Evolutionary conservation across 2,113 vertebrate species (phyloP), one percentile per base, ranked within the genome.

Genomic region (Scophthalmus maximus): DNA sequence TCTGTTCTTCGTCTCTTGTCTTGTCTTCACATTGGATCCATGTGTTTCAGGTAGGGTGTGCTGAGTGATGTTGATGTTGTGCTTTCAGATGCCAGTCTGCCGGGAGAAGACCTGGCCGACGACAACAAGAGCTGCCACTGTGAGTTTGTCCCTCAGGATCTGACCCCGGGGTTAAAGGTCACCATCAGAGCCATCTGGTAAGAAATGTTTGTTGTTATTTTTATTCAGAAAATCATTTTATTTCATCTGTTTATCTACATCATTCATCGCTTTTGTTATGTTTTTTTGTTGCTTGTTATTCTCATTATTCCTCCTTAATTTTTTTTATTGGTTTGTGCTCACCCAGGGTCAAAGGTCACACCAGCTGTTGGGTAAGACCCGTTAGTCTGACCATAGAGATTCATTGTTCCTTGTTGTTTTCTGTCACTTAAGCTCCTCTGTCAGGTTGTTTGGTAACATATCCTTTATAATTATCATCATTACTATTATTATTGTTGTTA

Each of bases 131-230:
- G 96, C 89, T 99, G 95, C 79, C 96, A 96, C 90, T 98, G 97
- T 78, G 98, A 99, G 91, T 98, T 98, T 57, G 95, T 97, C 63
- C 94, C 97, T 0, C 96, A 98, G 84, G 97, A 99, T 57, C 92
- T 98, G 87, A 98, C 97, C 0, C 97, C 96, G 0, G 97, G 96
- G 59, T 92, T 99, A 67, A 98, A 98, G 94, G 96, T 96, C 90
- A 96, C 96, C 92, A 98, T 99, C 92, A 91, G 98, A 84, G 97
- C 97, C 3, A 95, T 98, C 83, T 99, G 98, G 98, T 99, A 95
- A 89, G 95, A 49, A 14, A 22, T 0, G 22, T 29, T 61, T 11
- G 18, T 27, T 67, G 68, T 62, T 0, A 9, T 55, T 49, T 51
- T n/a, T n/a, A n/a, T n/a, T n/a, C n/a, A n/a, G 14, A 56, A 29